Base-by-base conservation (phyloP, 2,113 vertebrate species). In the Salvelinus namaycush region DNA sequence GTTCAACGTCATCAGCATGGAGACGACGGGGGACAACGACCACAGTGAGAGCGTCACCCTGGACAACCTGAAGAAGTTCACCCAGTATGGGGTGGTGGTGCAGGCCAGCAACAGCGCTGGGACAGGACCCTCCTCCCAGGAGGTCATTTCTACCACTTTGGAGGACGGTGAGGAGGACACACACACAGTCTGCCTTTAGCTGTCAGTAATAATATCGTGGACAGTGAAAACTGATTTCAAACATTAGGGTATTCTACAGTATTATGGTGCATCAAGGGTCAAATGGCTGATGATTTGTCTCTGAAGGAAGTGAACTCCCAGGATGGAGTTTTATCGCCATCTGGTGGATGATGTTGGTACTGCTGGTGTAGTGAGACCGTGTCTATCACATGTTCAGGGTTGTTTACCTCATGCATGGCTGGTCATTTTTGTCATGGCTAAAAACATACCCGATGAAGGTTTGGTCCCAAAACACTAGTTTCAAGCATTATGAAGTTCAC, bases 41-140 rank as follows among this genome's bases (percentile, higher is more conserved):
- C 97, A 98, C 78, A 97, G 95, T 0, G 98, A 99, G 80, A 92
- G 94, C 16, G 95, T 98, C 72, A 96, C 95, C 0, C 94, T 99
- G 88, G 96, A 99, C 85, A 98, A 98, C 89, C 94, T 99, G 54
- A 97, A 96, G 82, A 99, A 99, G 87, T 99, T 98, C 92, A 97
- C 97, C 0, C 96, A 98, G 89, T 99, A 99, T 20, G 97, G 97
- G 66, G 96, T 99, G 68, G 97, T 99, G 89, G 98, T 99, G 22
- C 98, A 99, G 84, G 98, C 98, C 79, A 97, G 96, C 77, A 99
- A 99, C 93, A 93, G 96, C 1, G 98, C 98, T 0, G 98, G 98
- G 57, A 98, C 96, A 0, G 98, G 98, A 48, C 98, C 98, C 18
- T 98, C 97, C 57, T 99, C 97, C 89, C 97, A 97, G 83, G 97